Evolutionary conservation across 1,140 invertebrate species (phyloP).

Genomic region (Papilio machaon): DNA sequence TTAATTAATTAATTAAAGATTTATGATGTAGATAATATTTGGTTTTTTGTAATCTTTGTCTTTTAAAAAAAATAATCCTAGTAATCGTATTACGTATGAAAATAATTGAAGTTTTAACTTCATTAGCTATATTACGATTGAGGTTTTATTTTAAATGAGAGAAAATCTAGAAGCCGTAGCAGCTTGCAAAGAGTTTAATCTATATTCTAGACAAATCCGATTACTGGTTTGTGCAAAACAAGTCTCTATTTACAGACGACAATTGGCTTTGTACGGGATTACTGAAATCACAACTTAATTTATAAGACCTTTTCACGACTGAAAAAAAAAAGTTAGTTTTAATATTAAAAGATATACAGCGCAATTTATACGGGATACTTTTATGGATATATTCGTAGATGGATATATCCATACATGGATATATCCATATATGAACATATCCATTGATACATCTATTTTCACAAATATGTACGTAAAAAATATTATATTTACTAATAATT

Average conservation of each 20-base stretch:
- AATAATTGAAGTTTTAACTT: neutral
- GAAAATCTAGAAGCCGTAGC: slow-evolving; percentile 6
- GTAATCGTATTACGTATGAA: too few relatives aligned
- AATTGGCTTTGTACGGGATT: slow-evolving; percentile 23
- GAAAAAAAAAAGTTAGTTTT: neutral
- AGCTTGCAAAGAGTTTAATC: slow-evolving; percentile 23
- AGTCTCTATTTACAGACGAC: neutral
- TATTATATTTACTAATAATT: neutral
- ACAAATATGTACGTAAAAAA: neutral
- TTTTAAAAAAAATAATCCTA: too few relatives aligned
- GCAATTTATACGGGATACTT: neutral
- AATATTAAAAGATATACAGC: neutral
- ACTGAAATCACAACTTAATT: slow-evolving; percentile 3
- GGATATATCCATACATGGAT: neutral
- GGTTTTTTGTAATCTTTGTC: too few relatives aligned
- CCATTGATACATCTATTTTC: neutral
- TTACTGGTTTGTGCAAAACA: slow-evolving; percentile 28
- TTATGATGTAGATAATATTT: too few relatives aligned
- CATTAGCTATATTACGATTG: neutral
- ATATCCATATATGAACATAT: neutral
- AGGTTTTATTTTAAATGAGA: neutral
- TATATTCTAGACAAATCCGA: slow-evolving; percentile 27
- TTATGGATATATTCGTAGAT: neutral
- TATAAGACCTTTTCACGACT: neutral
- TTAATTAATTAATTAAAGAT: too few relatives aligned